Conservation (phyloP, 2,888 invertebrate species). For the Troglohyphantes excavatus region DNA sequence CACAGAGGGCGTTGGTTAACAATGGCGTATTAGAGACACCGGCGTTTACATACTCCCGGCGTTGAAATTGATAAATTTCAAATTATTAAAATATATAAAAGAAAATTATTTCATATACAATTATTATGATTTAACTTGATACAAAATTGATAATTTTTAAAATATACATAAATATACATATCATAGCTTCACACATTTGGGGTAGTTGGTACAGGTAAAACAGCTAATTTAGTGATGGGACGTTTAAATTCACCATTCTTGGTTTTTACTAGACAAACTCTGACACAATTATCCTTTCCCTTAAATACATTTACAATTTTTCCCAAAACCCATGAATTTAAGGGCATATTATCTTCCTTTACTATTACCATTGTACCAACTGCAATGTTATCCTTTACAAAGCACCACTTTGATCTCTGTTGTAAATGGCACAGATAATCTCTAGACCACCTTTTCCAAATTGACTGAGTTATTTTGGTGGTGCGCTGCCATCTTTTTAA, state of each 20-base stretch:
- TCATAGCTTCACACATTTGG: no score
- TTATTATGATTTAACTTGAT: no score
- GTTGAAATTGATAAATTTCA: no score
- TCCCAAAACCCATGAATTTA: conserved; percentile 6
- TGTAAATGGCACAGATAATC: conserved; percentile 31
- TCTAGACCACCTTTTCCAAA: conserved; percentile 13
- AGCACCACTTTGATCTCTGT: conserved; percentile 9
- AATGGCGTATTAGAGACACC: no score
- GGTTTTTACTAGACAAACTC: conserved; percentile 1
- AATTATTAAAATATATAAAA: no score
- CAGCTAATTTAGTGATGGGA: not conserved
- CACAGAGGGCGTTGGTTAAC: no score
- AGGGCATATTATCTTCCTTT: not conserved
- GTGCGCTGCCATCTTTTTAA: not conserved
- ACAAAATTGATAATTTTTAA: no score
- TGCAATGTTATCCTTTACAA: not conserved
- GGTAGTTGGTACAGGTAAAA: not conserved
- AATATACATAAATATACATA: no score
- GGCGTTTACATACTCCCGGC: no score
- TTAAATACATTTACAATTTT: conserved; percentile 8
- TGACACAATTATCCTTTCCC: not conserved
- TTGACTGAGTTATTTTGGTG: conserved; percentile 15
- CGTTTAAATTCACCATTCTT: not conserved
- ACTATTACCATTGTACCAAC: not conserved
- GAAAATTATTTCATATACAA: no score